These are phyloP conservation scores for Saccostrea echinata DNA, from an alignment of 1,140 invertebrate genomes.

Conservation along the genomic window DNA sequence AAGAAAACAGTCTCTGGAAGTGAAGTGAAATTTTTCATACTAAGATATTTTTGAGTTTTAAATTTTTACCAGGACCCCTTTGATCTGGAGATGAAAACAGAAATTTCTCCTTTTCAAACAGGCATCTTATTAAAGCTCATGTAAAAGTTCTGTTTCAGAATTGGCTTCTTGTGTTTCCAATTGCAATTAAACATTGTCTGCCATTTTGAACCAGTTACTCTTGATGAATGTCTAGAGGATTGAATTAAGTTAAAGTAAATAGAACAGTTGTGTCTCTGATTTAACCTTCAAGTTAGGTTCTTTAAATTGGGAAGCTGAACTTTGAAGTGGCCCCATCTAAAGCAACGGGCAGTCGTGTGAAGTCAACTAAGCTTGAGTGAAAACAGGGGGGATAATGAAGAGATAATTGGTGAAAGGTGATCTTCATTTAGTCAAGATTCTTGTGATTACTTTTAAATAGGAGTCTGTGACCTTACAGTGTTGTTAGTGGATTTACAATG, in stretches of 20 bases:
- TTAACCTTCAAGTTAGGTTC: neutral
- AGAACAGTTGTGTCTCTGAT: constrained; percentile 4
- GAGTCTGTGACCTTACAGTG: neutral
- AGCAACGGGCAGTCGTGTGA: neutral
- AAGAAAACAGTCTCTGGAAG: neutral
- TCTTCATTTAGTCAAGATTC: neutral
- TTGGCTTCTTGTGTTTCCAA: neutral
- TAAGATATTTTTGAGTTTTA: neutral
- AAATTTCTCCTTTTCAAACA: neutral
- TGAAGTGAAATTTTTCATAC: neutral
- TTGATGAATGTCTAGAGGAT: neutral
- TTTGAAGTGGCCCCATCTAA: neutral
- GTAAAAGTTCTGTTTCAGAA: neutral
- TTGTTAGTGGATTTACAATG: neutral
- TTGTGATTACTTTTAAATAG: neutral
- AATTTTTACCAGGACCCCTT: neutral
- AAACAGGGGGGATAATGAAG: neutral
- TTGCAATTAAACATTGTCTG: constrained; percentile 5
- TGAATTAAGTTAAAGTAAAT: neutral
- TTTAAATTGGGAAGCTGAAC: neutral
- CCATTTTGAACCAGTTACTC: constrained; percentile 27
- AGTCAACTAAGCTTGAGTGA: neutral
- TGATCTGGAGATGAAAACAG: neutral
- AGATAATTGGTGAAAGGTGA: neutral
- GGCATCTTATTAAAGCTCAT: neutral